phyloP scores from a whole-genome alignment of 53 echinoderm and acorn worm species.

The Henricia sp. region DNA sequence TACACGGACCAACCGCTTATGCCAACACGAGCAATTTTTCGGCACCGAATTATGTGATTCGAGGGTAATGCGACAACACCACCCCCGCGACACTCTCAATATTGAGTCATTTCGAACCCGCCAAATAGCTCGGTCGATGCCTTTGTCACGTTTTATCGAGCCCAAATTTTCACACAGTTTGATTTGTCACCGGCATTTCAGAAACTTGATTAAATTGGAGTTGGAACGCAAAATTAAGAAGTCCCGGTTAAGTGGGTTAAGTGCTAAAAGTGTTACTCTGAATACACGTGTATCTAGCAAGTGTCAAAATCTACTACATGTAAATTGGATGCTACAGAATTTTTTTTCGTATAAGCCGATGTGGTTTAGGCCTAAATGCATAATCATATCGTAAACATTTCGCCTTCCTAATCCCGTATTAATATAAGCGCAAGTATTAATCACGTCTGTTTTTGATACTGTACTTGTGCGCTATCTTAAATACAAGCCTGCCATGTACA shows the following conservation, averaged over 20 bases:
- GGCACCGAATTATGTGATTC: constrained; percentile 53
- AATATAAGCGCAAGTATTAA: too few species aligned
- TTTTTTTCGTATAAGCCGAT: too few species aligned
- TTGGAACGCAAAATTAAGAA: background rate
- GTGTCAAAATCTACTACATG: too few species aligned
- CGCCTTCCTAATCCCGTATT: too few species aligned
- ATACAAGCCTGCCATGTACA: too few species aligned
- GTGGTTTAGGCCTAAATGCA: too few species aligned
- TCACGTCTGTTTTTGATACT: too few species aligned
- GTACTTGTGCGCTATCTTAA: too few species aligned
- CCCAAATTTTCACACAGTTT: constrained; percentile 10
- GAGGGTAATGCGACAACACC: constrained; percentile 53
- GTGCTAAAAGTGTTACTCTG: too few species aligned
- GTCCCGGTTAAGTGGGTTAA: background rate
- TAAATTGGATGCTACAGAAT: too few species aligned
- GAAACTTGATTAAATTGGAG: constrained; percentile 2
- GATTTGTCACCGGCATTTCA: constrained; percentile 20
- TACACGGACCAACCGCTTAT: constrained; percentile 19
- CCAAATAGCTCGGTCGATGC: constrained; percentile 18
- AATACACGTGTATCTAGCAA: too few species aligned
- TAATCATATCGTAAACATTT: too few species aligned
- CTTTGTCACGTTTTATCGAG: constrained; percentile 50
- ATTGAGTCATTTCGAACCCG: constrained; percentile 34
- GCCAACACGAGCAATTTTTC: constrained; percentile 44
- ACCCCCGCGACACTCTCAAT: constrained; percentile 44